Conservation (phyloP, 2,113 vertebrate species). For the Aix galericulata region DNA sequence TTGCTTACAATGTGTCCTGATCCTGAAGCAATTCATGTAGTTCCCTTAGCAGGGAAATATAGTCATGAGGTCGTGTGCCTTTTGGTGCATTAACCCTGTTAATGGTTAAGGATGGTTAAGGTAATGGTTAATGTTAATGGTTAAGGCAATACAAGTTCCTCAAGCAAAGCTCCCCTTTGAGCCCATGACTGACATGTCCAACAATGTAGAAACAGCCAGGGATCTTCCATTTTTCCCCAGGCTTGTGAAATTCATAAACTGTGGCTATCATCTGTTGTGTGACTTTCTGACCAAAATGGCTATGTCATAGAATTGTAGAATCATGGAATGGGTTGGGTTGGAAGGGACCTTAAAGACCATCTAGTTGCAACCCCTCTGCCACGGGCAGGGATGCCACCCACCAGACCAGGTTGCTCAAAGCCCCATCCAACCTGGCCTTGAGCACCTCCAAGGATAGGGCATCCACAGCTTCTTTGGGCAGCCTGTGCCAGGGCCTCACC, state of each 20-base stretch:
- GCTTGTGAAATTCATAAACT: background rate
- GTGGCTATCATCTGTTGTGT: accelerated
- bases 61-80: no score
- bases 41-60: background rate
- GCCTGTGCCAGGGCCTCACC: no score
- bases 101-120: no score
- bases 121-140: no score
- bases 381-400: no score
- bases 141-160: background rate
- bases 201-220: background rate
- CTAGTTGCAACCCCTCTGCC: no score
- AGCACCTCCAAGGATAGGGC: no score
- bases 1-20: background rate
- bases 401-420: no score
- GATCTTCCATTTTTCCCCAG: background rate
- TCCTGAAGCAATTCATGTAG: background rate
- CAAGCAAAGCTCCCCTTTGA: background rate
- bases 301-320: background rate
- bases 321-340: no score
- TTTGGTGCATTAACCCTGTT: background rate
- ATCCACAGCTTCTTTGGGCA: no score
- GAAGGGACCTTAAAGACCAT: no score
- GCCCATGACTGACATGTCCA: background rate
- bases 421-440: no score
- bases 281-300: background rate